A percentile compares a stretch with the other conserved stretches of the same genome.
These are phyloP conservation scores for Timandra comae DNA, from an alignment of 2,888 invertebrate genomes.

Conservation along the genomic window DNA sequence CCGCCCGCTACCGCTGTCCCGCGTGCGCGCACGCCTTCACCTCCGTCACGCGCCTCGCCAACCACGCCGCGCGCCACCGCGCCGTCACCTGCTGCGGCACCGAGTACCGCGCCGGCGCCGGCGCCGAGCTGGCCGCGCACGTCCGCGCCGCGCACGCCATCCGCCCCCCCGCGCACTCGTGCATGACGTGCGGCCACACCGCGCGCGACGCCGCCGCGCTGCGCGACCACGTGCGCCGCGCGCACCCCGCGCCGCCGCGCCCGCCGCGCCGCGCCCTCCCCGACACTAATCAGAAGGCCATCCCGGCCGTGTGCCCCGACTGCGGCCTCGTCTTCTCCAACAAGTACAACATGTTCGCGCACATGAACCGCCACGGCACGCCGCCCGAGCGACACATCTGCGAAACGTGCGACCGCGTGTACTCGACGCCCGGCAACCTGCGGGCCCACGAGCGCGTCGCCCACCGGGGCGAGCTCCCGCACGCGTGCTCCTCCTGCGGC, in stretches of 20 bases:
- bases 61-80: constrained; percentile 24
- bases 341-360: constrained; percentile 65
- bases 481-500: constrained; percentile 58
- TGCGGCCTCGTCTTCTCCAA: constrained; percentile 68
- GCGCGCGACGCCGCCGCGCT: constrained; percentile 23
- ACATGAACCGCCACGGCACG: constrained; percentile 59
- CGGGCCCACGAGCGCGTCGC: constrained; percentile 52
- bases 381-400: constrained; percentile 8
- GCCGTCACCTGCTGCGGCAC: background rate
- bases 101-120: background rate
- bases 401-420: constrained; percentile 58
- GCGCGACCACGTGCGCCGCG: constrained; percentile 26
- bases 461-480: constrained; percentile 56
- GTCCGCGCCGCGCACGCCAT: constrained; percentile 12
- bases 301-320: constrained; percentile 60
- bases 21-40: constrained; percentile 48
- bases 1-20: constrained; percentile 35
- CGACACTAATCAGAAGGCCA: constrained; percentile 40
- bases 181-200: constrained; percentile 37
- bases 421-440: constrained; percentile 59
- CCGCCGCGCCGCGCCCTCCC: constrained; percentile 22
- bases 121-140: constrained; percentile 44
- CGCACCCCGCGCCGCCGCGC: constrained; percentile 15
- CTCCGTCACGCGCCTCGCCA: constrained; percentile 31
- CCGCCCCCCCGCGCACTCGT: constrained; percentile 15